Evolutionary conservation across 1,140 invertebrate species (phyloP), one percentile per base, ranked within the genome.

Genomic region (Bombus difficillimus): DNA sequence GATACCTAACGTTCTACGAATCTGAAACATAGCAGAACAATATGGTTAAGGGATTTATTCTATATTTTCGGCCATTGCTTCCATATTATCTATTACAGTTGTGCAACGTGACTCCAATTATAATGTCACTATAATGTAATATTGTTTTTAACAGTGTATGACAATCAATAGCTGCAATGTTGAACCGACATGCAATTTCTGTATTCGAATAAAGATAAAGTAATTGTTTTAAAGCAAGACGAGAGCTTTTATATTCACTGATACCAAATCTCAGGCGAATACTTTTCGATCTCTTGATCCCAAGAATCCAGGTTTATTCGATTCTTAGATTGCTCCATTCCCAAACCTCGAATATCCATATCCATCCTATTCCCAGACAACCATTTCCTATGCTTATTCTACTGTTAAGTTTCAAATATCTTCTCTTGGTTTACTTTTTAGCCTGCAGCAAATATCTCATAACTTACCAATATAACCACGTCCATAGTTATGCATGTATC

Each of bases 1-100:
- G 76, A 76, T 74, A 80, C 68, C 76, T 47, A 34, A 66, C 34
- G 57, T 75, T 74, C 84, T 85, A 41, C 79, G 43, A 66, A 64
- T 72, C 84, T 85, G 78, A 18, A 64, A 53, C 76, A 73, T 15
- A 47, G 3, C 39, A 34, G 0, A 64, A 77, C 22, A 73, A 59
- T 18, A 34, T 22, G 18, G 6, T 73, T 43, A 59, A 59, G 15
- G 12, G 28, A 28, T 69, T 69, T 8, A n/a, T 53, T 5, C 13
- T 4, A 5, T 25, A 18, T n/a, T 53, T 34, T 12, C 37, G 0
- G 6, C 3, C 10, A 41, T n/a, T 34, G 25, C 22, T 25, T 75
- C 3, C 12, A 4, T 25, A 75, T 53, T 57, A 37, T 37, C 12
- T 37, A 57, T 37, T 28, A 34, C n/a, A 28, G 1, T 37, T 37